Conservation (phyloP, 2,888 invertebrate species). For the Tiphia femorata region DNA sequence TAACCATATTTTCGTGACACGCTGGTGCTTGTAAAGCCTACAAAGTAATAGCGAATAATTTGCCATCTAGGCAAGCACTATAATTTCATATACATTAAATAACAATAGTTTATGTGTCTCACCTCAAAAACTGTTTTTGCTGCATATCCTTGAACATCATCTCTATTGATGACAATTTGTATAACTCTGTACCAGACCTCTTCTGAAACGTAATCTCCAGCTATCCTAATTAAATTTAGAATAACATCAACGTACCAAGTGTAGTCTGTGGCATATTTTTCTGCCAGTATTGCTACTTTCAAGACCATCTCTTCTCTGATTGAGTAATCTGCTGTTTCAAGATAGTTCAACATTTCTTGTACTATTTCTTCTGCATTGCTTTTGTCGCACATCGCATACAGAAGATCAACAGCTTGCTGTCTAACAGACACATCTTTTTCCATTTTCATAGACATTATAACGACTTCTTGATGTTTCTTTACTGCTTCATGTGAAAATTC, state of each 20-base stretch:
- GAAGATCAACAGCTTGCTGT: slow-evolving; percentile 96
- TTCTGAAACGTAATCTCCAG: slow-evolving; percentile 99
- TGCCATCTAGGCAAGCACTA: neutral
- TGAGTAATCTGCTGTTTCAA: slow-evolving; percentile 99
- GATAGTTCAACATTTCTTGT: slow-evolving; percentile 98
- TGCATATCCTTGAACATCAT: slow-evolving; percentile 99
- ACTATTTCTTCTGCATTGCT: slow-evolving; percentile 99
- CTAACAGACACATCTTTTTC: slow-evolving; percentile 98
- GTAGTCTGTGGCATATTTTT: slow-evolving; percentile 99
- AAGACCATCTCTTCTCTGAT: slow-evolving; percentile 99
- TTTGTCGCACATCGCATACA: slow-evolving; percentile 99
- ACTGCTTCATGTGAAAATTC: slow-evolving; percentile 99
- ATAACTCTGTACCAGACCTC: slow-evolving; percentile 99
- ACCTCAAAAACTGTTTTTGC: slow-evolving; percentile 99
- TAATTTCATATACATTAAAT: neutral
- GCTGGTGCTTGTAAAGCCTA: slow-evolving; percentile 97
- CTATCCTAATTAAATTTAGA: slow-evolving; percentile 97
- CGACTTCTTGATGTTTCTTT: slow-evolving; percentile 99
- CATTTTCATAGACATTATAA: slow-evolving; percentile 99
- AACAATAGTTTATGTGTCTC: slow-evolving; percentile 26
- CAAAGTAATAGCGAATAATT: slow-evolving; percentile 2
- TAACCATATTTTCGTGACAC: slow-evolving; percentile 99
- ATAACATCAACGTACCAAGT: slow-evolving; percentile 99
- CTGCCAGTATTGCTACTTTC: slow-evolving; percentile 98
- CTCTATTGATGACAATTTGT: slow-evolving; percentile 98